A percentile compares a stretch with the other conserved stretches of the same genome.
Conservation (phyloP, 1,140 invertebrate genomes). For the Sipha flava region DNA sequence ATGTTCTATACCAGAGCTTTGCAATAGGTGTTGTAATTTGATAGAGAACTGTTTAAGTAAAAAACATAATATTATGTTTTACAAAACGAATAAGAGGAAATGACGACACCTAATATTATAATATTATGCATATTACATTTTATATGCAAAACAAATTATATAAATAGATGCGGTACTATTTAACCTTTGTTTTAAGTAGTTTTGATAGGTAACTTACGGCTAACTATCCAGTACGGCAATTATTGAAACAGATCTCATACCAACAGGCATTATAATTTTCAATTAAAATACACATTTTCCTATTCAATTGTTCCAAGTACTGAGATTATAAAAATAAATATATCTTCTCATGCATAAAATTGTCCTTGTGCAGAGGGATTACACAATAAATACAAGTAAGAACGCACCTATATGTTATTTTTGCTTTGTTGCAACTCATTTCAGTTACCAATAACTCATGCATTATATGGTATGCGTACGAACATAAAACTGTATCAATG, state of each 20-base stretch:
- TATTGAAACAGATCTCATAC: neutral
- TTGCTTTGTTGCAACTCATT: neutral
- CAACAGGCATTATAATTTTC: neutral
- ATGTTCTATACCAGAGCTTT: neutral
- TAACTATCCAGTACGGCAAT: neutral
- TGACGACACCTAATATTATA: neutral
- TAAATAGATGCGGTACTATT: neutral
- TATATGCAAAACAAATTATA: neutral
- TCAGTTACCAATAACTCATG: neutral
- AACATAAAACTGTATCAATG: conserved; percentile 12
- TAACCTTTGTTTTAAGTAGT: neutral
- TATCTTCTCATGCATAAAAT: neutral
- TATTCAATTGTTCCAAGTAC: neutral
- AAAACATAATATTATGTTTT: neutral
- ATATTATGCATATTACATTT: neutral
- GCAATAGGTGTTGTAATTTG: neutral
- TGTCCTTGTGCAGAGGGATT: conserved; percentile 2
- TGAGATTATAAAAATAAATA: neutral
- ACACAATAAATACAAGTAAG: neutral
- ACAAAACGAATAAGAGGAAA: neutral
- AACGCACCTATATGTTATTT: neutral
- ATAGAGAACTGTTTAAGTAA: neutral
- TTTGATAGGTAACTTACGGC: neutral
- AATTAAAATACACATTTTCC: neutral
- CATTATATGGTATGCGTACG: neutral